phyloP scores from a whole-genome alignment of 1,140 invertebrate genomes.

The Hormaphis cornu region DNA sequence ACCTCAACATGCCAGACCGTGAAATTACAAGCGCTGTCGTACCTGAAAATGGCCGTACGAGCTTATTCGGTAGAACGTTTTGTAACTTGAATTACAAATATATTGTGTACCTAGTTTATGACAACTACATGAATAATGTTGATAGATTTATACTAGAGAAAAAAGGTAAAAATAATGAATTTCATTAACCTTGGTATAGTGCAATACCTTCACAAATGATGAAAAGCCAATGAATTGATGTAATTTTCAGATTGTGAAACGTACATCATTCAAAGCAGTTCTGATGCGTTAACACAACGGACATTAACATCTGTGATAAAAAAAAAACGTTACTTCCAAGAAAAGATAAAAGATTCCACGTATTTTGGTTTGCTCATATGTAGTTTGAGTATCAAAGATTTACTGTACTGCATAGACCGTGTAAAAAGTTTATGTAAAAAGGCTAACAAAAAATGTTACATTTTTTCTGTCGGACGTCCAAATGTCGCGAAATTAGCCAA shows the following conservation, averaged over 20 bases:
- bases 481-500: conserved; percentile 89
- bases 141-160: conserved; percentile 10
- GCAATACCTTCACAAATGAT: background rate
- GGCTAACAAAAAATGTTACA: conserved; percentile 75
- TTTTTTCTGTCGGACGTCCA: conserved; percentile 84
- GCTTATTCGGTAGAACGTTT: conserved; percentile 19
- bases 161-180: background rate
- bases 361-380: conserved; percentile 80
- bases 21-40: background rate
- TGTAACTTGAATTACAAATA: background rate
- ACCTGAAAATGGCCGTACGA: background rate
- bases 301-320: conserved; percentile 48
- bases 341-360: conserved; percentile 79
- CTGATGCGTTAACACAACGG: background rate
- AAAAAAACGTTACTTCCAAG: conserved; percentile 69
- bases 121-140: conserved; percentile 18
- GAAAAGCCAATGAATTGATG: background rate
- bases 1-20: background rate
- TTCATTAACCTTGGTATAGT: background rate
- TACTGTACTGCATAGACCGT: conserved; percentile 62
- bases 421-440: conserved; percentile 62
- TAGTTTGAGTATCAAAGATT: conserved; percentile 73
- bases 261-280: conserved; percentile 9
- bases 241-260: conserved; percentile 4
- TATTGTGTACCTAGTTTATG: conserved; percentile 5